phyloP scores from a whole-genome alignment of 2,888 invertebrate species.

The Eustalomyia histrio region DNA sequence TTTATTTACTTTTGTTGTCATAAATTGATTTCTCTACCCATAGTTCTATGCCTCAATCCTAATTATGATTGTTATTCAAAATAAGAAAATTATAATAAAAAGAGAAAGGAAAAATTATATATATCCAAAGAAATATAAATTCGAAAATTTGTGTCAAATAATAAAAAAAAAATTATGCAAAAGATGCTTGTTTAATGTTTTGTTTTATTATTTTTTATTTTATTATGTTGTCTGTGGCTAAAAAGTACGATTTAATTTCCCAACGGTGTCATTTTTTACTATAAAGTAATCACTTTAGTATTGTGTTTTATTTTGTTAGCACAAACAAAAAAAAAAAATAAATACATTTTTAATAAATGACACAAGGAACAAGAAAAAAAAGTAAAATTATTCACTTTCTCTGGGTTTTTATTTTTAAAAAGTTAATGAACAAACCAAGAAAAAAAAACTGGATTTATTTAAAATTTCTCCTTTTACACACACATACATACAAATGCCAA shows the following conservation, averaged over 20 bases:
- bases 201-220: constrained; percentile 5
- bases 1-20: too few relatives aligned
- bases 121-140: neutral
- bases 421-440: constrained; percentile 12
- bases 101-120: neutral
- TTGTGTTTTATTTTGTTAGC: constrained; percentile 7
- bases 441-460: too few relatives aligned
- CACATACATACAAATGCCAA: neutral
- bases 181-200: constrained; percentile 9
- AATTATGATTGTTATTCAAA: constrained; percentile 44
- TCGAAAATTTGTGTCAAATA: neutral
- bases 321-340: neutral
- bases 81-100: neutral
- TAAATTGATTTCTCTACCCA: neutral
- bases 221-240: constrained; percentile 32
- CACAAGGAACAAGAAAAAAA: neutral
- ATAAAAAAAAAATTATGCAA: neutral
- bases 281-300: constrained; percentile 44
- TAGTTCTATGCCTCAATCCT: neutral
- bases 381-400: constrained; percentile 1
- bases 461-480: neutral
- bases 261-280: constrained; percentile 52
- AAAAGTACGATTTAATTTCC: constrained; percentile 50
- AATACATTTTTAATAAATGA: constrained; percentile 1
- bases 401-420: neutral